Evolutionary conservation across 2,888 invertebrate genomes (phyloP).

Genomic region (Parasteatoda lunata): DNA sequence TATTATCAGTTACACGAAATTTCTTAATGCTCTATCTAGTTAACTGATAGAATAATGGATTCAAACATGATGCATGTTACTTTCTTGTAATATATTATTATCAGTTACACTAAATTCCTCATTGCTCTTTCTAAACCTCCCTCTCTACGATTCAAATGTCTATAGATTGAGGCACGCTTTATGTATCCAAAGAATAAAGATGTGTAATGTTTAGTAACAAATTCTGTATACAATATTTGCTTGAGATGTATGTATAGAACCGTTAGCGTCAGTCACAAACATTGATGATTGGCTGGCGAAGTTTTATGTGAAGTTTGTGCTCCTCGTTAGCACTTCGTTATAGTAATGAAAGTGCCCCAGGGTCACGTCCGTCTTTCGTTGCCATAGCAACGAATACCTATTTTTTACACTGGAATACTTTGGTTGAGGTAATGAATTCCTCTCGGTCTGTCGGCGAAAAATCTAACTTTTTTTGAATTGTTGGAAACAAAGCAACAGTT

Average conservation of each 20-base stretch:
- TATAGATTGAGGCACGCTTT: not conserved
- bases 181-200: not conserved
- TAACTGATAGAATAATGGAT: too few relatives aligned
- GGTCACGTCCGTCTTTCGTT: constrained; percentile 60
- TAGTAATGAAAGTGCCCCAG: constrained; percentile 64
- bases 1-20: too few relatives aligned
- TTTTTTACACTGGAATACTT: constrained; percentile 38
- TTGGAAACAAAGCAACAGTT: constrained; percentile 19
- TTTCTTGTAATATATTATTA: too few relatives aligned
- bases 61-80: too few relatives aligned
- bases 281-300: constrained; percentile 50
- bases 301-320: constrained; percentile 64
- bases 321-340: constrained; percentile 65
- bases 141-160: too few relatives aligned
- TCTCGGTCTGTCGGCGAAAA: not conserved
- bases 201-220: not conserved
- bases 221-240: constrained; percentile 20
- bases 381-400: constrained; percentile 44
- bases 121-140: too few relatives aligned
- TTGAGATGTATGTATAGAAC: constrained; percentile 24
- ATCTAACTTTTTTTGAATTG: not conserved
- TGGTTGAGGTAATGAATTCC: constrained; percentile 27
- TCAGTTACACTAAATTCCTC: too few relatives aligned
- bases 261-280: constrained; percentile 27
- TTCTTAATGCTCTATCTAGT: too few relatives aligned